Evolutionary conservation across 2,888 invertebrate species (phyloP), one percentile per base, ranked within the genome.

Genomic region (Ectropis crepuscularia): DNA sequence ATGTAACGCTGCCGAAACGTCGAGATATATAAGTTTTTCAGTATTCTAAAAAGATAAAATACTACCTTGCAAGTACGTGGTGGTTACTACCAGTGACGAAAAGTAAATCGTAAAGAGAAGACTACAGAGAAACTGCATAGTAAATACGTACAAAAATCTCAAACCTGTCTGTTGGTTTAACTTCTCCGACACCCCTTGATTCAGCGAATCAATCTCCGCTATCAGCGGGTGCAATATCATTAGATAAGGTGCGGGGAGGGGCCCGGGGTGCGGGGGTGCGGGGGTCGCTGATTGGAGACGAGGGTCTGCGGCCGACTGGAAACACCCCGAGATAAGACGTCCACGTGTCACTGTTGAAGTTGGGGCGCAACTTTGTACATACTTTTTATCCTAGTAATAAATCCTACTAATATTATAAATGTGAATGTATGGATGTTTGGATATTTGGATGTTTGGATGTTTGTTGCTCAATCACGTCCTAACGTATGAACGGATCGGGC

Each of bases 261-360:
- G 16, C 5, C 4, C 10, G 16, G 36, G 36, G 5, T 36, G 37
- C 11, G n/a, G 54, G 45, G 46, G 37, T 43, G 5, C 12, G 46
- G 53, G 53, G 11, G 53, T 43, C 46, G 38, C 46, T 63, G 41
- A 55, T 54, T 60, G 59, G 37, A 42, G 50, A 53, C 28, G 53
- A 64, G 64, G 64, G 60, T 53, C 65, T 58, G 45, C 65, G 42
- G 36, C 50, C 53, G 58, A 53, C 45, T 61, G 65, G 57, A 65
- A 65, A 57, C 61, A 16, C 46, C 50, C 57, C 36, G 42, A 55
- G 59, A 65, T 58, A 53, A 49, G 43, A 42, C n/a, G 43, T 16
- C n/a, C 28, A 53, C n/a, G 53, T 28, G 50, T 50, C 41, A 41
- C 41, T 7, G 41, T 41, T 0, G 8, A 41, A 9, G 5, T 41